Evolutionary conservation across 2,113 vertebrate species (phyloP).

Genomic region (Pycnonotus jocosus): DNA sequence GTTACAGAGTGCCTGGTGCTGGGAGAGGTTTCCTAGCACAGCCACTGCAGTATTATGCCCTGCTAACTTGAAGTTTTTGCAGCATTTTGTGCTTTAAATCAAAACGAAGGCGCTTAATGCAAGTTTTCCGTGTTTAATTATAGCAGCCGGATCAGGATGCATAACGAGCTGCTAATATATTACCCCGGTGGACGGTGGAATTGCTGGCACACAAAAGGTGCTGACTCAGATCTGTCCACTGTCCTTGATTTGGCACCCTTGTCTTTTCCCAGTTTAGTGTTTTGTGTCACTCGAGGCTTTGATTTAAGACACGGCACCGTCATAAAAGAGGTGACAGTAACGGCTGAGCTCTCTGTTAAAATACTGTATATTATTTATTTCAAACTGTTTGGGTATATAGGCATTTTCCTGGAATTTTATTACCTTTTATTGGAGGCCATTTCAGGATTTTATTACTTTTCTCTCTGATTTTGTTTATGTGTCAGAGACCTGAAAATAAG

Average conservation of each 20-base stretch:
- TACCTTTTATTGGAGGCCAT: slow-evolving; percentile 58
- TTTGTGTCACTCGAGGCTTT: slow-evolving; percentile 30
- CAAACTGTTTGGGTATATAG: slow-evolving; percentile 43
- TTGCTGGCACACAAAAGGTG: slow-evolving; percentile 24
- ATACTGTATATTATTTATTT: slow-evolving; percentile 57
- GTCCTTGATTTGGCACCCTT: slow-evolving; percentile 58
- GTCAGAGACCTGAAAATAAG: slow-evolving; percentile 43
- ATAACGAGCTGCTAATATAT: slow-evolving; percentile 46
- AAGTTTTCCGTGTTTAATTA: slow-evolving; percentile 45
- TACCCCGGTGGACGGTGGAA: not conserved
- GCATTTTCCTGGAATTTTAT: slow-evolving; percentile 50
- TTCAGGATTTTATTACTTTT: slow-evolving; percentile 53
- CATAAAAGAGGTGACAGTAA: slow-evolving; percentile 53
- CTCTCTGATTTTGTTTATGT: slow-evolving; percentile 62
- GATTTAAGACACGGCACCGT: slow-evolving; percentile 43
- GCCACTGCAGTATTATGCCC: not conserved
- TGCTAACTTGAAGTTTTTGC: not conserved
- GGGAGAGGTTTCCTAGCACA: not conserved
- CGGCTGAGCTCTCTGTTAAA: slow-evolving; percentile 54
- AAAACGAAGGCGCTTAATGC: not conserved
- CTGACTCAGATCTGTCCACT: slow-evolving; percentile 59
- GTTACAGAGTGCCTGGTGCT: not conserved
- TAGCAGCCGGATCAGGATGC: not conserved
- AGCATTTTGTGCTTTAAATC: slow-evolving; percentile 18
- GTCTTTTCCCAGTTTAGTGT: slow-evolving; percentile 32